Percentiles rank a stretch among this genome's conserved stretches.
Conservation (phyloP, 2,888 invertebrate genomes). For the Therioaphis trifolii region DNA sequence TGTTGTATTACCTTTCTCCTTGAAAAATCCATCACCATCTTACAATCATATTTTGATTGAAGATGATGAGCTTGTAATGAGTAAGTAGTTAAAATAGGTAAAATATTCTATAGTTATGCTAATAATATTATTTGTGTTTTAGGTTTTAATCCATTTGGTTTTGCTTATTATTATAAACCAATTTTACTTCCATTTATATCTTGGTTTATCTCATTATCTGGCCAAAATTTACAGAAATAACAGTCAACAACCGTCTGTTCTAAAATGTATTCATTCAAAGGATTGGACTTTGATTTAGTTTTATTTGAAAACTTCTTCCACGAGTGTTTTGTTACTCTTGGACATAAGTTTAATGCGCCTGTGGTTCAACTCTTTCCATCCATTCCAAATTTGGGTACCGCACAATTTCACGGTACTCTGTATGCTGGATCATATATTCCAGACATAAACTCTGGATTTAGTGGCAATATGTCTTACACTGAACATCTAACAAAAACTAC, state of each 20-base stretch:
- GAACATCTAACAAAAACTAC: slow-evolving; percentile 48
- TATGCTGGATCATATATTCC: slow-evolving; percentile 50
- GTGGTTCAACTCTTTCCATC: slow-evolving; percentile 51
- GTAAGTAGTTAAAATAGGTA: slow-evolving; percentile 5
- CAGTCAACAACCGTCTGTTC: slow-evolving; percentile 35
- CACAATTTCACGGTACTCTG: slow-evolving; percentile 38
- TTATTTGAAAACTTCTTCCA: slow-evolving; percentile 56
- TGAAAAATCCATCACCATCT: slow-evolving; percentile 46
- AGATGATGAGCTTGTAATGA: background rate
- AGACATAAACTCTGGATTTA: slow-evolving; percentile 38
- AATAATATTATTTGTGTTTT: background rate
- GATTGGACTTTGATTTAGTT: slow-evolving; percentile 46
- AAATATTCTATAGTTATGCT: background rate
- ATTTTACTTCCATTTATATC: slow-evolving; percentile 43
- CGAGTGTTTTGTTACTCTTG: slow-evolving; percentile 52
- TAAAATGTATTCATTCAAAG: slow-evolving; percentile 45
- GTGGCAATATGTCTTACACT: slow-evolving; percentile 48
- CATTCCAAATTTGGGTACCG: slow-evolving; percentile 25
- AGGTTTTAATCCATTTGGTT: slow-evolving; percentile 50
- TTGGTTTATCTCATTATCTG: slow-evolving; percentile 34
- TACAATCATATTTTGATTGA: slow-evolving; percentile 47
- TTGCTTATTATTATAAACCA: slow-evolving; percentile 23
- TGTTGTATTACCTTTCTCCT: slow-evolving; percentile 24
- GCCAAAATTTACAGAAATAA: slow-evolving; percentile 49
- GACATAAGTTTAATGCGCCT: slow-evolving; percentile 55